These are phyloP conservation scores for Aplodontia rufa DNA, from an alignment of 2,113 vertebrate species.

Conservation along the genomic window DNA sequence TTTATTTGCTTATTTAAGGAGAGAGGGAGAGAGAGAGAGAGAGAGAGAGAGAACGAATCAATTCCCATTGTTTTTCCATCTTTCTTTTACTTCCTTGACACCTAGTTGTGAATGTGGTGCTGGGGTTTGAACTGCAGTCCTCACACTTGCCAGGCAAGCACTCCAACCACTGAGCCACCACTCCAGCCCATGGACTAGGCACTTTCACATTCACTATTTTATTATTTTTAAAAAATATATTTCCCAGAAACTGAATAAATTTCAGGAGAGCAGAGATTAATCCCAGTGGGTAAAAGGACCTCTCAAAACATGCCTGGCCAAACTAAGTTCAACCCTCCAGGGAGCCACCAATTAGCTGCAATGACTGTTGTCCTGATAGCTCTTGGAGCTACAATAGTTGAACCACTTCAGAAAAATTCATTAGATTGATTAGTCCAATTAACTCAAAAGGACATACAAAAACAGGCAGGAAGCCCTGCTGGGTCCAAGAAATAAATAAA, in stretches of 20 bases:
- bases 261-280: neutral
- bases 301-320: neutral
- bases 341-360: neutral
- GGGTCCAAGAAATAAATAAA: conserved; percentile 72
- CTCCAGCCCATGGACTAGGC: too few relatives aligned
- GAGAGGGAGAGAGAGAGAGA: too few relatives aligned
- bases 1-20: too few relatives aligned
- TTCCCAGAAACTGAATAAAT: neutral
- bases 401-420: conserved; percentile 67
- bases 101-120: too few relatives aligned
- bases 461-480: conserved; percentile 75
- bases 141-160: too few relatives aligned
- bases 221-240: neutral
- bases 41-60: too few relatives aligned
- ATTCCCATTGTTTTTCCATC: too few relatives aligned
- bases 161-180: too few relatives aligned
- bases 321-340: neutral
- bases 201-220: neutral
- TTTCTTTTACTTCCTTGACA: too few relatives aligned
- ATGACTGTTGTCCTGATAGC: neutral
- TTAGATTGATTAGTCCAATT: conserved; percentile 76
- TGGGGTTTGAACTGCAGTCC: too few relatives aligned
- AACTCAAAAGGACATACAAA: conserved; percentile 72
- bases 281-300: neutral
- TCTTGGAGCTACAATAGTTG: conserved; percentile 21